A percentile compares a stretch with the other conserved stretches of the same genome.
Evolutionary conservation across 2,113 vertebrate species (phyloP).

Genomic region (Myiagra hebetior): DNA sequence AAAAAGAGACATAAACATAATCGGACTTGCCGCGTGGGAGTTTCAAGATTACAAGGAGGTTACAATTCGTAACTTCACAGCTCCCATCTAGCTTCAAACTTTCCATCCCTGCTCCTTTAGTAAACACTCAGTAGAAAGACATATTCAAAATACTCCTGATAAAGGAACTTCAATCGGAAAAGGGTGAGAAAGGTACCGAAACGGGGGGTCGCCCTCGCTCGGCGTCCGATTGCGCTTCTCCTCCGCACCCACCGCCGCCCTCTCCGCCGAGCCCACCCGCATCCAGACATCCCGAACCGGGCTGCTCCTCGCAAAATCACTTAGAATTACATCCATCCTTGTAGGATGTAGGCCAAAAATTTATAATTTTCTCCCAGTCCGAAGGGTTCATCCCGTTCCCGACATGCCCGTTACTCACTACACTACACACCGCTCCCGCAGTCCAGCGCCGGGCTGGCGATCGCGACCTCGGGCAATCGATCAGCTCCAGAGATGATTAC

Average conservation of each 20-base stretch:
- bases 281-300: background rate
- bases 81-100: background rate
- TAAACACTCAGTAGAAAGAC: background rate
- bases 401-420: background rate
- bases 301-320: background rate
- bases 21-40: background rate
- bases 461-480: background rate
- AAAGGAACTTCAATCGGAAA: background rate
- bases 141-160: background rate
- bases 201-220: accelerated
- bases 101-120: background rate
- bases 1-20: background rate
- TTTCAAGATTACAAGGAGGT: background rate
- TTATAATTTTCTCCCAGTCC: accelerated
- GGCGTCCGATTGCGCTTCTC: background rate
- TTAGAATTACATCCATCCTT: background rate
- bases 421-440: accelerated
- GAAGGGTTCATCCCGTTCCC: background rate
- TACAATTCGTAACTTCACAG: background rate
- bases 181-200: no score
- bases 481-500: background rate
- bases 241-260: background rate
- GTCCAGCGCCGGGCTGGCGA: background rate
- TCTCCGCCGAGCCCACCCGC: background rate
- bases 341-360: background rate